These are phyloP conservation scores for Clostera curtula DNA, from an alignment of 2,888 invertebrate species.

Conservation along the genomic window DNA sequence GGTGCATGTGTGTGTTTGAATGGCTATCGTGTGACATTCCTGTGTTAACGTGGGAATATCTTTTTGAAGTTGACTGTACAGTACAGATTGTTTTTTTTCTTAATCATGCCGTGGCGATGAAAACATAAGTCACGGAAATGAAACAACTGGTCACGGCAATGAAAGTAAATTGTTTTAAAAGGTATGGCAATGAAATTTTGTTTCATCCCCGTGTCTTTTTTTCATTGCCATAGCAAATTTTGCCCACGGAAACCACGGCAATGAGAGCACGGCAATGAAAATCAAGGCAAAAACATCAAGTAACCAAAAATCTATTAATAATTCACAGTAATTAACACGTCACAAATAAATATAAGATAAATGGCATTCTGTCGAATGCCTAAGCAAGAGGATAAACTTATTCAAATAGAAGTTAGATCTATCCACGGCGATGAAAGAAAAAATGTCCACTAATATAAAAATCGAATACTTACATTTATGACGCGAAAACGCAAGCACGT, in stretches of 20 bases:
- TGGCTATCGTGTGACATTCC: too few relatives aligned
- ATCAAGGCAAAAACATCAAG: conserved; percentile 5
- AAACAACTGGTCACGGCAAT: conserved; percentile 6
- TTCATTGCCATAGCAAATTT: conserved; percentile 5
- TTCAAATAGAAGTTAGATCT: neutral
- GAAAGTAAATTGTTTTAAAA: conserved; percentile 4
- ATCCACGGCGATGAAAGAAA: conserved; percentile 2
- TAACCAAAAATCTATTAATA: conserved; percentile 4
- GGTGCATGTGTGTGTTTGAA: too few relatives aligned
- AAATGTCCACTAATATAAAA: conserved; percentile 3
- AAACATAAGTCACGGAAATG: too few relatives aligned
- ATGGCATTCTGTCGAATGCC: conserved; percentile 2
- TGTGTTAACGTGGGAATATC: too few relatives aligned
- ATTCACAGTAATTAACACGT: conserved; percentile 5
- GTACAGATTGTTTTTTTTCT: neutral
- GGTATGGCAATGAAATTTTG: conserved; percentile 5
- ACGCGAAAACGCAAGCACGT: conserved; percentile 5
- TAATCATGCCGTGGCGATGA: conserved; percentile 4
- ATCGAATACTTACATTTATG: conserved; percentile 3
- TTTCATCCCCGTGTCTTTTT: too few relatives aligned
- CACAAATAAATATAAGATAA: conserved; percentile 2
- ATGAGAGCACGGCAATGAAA: conserved; percentile 7
- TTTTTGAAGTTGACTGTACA: too few relatives aligned
- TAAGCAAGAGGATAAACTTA: conserved; percentile 1
- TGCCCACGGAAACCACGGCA: conserved; percentile 3